Evolutionary conservation across 2,888 invertebrate genomes (phyloP).

Genomic region (Xanthorhoe designata): DNA sequence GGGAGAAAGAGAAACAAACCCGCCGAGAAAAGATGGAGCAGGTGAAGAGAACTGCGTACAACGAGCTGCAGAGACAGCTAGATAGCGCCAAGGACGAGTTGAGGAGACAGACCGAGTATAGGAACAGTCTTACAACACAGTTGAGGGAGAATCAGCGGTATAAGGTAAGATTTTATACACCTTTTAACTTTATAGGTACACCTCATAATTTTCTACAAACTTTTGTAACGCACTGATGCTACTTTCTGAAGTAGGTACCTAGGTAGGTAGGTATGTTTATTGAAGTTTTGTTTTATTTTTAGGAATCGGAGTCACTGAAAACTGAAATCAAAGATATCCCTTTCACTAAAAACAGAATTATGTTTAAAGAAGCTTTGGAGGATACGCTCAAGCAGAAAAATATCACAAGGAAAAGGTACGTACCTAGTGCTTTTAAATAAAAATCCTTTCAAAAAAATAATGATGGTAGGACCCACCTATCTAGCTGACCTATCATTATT

Average conservation of each 20-base stretch:
- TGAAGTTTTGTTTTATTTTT: constrained; percentile 25
- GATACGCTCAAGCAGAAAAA: constrained; percentile 59
- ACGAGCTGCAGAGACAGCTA: constrained; percentile 62
- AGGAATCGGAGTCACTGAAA: constrained; percentile 62
- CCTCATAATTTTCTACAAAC: too few species aligned
- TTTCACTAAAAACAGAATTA: constrained; percentile 67
- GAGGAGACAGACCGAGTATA: constrained; percentile 66
- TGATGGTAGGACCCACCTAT: too few species aligned
- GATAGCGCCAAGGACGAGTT: constrained; percentile 66
- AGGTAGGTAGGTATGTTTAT: too few species aligned
- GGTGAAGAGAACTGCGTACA: constrained; percentile 64
- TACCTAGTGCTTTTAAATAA: too few species aligned
- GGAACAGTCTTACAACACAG: constrained; percentile 63
- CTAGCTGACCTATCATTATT: too few species aligned
- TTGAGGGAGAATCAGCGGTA: constrained; percentile 66
- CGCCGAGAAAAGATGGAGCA: constrained; percentile 60
- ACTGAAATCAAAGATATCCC: constrained; percentile 66
- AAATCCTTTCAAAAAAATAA: too few species aligned
- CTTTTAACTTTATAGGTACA: background rate
- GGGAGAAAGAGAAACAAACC: constrained; percentile 56
- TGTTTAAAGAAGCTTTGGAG: constrained; percentile 70
- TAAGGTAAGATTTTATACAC: constrained; percentile 53
- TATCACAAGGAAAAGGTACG: constrained; percentile 59
- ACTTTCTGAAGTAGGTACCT: too few species aligned
- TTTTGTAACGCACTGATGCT: too few species aligned